Evolutionary conservation across 2,797 vertebrate species (phyloP), one percentile per base, ranked within the genome.

Genomic region (Xyrichtys novacula): DNA sequence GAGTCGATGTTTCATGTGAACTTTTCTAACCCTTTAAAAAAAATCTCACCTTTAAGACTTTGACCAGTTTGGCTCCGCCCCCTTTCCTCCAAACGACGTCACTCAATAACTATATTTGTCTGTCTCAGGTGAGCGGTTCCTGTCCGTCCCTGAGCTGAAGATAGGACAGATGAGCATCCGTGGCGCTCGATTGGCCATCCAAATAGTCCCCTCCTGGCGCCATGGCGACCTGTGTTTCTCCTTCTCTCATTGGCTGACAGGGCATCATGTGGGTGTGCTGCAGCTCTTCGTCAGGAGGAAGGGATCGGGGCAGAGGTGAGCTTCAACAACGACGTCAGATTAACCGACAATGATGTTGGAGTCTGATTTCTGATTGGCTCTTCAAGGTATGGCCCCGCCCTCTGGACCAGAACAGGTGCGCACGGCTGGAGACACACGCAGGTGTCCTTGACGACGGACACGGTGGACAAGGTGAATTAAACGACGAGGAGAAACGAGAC

Each of bases 341-440:
- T 0, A 22, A 12, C 7, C 23, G 34, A 7, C 28, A n/a, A 2
- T 4, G n/a, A n/a, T n/a, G n/a, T n/a, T n/a, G n/a, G n/a, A n/a
- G 0, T 1, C 29, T n/a, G 17, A 0, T 1, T 19, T 0, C 55
- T 67, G 65, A 77, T 83, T 85, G 84, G 78, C 61, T 77, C 47
- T 26, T 34, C 10, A 80, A 90, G 89, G 75, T 88, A 86, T 0
- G 93, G 94, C 59, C 88, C 93, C 1, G 94, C 96, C 12, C 65
- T 98, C 1, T 98, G 97, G 97, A 95, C 94, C 53, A 91, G 96
- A 53, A 96, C 94, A 0, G 92, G 95, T 0, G 96, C 95, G 57
- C 94, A 91, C 0, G 95, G 95, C 43, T 98, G 97, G 97, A 96
- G 95, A 85, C 92, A 91, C 22, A 95, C 96, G 0, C 93, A 93